Percentiles rank a stretch among this genome's conserved stretches.
These are phyloP conservation scores for Acropternis orthonyx DNA, from an alignment of 2,797 vertebrate genomes.

Conservation along the genomic window DNA sequence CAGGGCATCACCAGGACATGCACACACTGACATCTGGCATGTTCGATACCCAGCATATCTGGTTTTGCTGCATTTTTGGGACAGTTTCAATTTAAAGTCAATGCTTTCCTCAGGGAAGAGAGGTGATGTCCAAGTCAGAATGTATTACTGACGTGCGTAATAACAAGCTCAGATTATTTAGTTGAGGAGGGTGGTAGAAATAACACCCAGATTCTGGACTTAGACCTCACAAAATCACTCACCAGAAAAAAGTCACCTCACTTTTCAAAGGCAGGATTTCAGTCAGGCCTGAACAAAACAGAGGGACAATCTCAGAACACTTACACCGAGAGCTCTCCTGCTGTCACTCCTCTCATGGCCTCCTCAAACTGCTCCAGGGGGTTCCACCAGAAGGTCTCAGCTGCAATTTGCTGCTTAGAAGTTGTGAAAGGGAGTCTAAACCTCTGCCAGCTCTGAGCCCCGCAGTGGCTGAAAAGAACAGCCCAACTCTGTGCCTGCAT, in stretches of 20 bases:
- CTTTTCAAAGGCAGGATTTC: not conserved
- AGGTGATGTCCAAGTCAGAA: not conserved
- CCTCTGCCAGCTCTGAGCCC: not conserved
- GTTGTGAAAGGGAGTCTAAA: not conserved
- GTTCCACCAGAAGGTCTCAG: not conserved
- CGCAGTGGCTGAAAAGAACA: not conserved
- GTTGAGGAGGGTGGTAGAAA: not conserved
- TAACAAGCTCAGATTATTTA: not conserved
- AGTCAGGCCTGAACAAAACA: not conserved
- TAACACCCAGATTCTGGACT: not conserved
- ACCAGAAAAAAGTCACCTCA: not conserved
- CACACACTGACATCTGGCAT: not conserved
- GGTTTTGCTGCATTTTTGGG: not conserved
- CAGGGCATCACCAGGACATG: not conserved
- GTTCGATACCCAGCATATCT: not conserved
- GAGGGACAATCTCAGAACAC: not conserved
- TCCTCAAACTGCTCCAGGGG: not conserved
- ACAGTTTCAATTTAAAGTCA: not conserved
- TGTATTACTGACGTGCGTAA: rapidly evolving
- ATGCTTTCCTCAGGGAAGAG: not conserved
- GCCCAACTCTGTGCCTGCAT: not conserved
- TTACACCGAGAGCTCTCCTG: not conserved
- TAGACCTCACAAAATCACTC: not conserved
- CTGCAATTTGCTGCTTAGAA: not conserved
- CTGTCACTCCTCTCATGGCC: not conserved